These are phyloP conservation scores for Ailuropoda melanoleuca DNA, from an alignment of 2,113 vertebrate species.

Conservation along the genomic window DNA sequence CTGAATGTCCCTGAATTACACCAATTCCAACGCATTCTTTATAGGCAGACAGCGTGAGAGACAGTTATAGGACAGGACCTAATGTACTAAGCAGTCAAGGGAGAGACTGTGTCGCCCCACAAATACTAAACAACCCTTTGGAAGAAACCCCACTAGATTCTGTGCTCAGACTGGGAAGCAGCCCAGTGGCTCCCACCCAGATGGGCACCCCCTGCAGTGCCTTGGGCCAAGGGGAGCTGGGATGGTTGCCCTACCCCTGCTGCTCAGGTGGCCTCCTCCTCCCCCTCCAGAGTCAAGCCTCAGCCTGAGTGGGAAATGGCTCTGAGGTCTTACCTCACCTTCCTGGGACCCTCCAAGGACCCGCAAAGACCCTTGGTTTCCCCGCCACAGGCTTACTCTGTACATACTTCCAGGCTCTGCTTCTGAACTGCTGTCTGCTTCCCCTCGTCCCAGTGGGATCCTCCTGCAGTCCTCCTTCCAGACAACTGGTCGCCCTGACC, in stretches of 20 bases:
- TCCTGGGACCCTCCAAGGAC: neutral
- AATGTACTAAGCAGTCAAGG: conserved; percentile 96
- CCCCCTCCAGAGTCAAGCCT: neutral
- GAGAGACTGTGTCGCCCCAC: conserved; percentile 87
- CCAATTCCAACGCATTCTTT: conserved; percentile 98
- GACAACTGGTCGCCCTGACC: neutral
- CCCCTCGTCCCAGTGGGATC: neutral
- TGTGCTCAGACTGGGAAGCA: conserved; percentile 49
- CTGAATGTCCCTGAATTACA: conserved; percentile 98
- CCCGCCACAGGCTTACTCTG: neutral
- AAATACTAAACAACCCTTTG: conserved; percentile 90
- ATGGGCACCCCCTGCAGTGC: conserved; percentile 33
- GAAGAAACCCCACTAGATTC: conserved; percentile 69
- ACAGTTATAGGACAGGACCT: conserved; percentile 97
- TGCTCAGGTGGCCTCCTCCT: neutral
- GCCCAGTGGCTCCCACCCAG: neutral
- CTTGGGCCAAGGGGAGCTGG: too few species aligned
- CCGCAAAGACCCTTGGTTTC: neutral
- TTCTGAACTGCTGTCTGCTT: too few species aligned
- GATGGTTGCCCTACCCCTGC: neutral
- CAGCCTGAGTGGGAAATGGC: neutral
- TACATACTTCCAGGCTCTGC: neutral
- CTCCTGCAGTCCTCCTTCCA: neutral
- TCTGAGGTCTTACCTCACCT: neutral
- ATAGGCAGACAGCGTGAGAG: conserved; percentile 92